These are phyloP conservation scores for Acropora tenuis DNA, from an alignment of 64 coral and sea anemone species.

Conservation along the genomic window DNA sequence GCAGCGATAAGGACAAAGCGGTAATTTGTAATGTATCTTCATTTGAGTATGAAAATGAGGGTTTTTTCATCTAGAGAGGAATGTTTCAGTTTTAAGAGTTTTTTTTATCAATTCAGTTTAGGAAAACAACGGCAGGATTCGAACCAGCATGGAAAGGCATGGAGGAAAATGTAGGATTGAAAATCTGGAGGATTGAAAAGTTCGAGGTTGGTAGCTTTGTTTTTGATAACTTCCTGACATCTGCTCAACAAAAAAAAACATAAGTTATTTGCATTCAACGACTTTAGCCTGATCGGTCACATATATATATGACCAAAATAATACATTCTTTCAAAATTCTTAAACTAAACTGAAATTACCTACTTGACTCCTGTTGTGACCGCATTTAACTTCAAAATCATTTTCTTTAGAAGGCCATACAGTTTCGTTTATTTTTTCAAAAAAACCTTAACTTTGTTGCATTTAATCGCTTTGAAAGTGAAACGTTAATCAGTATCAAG, in stretches of 20 bases:
- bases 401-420: no score
- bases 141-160: slow-evolving; percentile 5
- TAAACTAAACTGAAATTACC: no score
- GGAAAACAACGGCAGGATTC: neutral
- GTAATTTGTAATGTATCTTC: neutral
- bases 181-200: slow-evolving; percentile 50
- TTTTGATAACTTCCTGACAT: neutral
- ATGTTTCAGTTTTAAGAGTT: neutral
- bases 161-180: neutral
- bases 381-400: no score
- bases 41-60: neutral
- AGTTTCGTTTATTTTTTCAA: no score
- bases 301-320: no score
- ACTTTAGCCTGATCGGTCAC: neutral
- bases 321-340: no score
- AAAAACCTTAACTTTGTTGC: no score
- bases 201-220: slow-evolving; percentile 11
- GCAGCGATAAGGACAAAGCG: slow-evolving; percentile 4
- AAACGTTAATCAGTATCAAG: no score
- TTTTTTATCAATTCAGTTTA: neutral
- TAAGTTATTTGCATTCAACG: neutral
- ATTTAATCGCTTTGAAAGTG: no score
- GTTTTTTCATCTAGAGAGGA: neutral
- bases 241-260: neutral
- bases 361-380: no score